Conservation (phyloP, 2,113 vertebrate species). For the Aramus guarauna region DNA sequence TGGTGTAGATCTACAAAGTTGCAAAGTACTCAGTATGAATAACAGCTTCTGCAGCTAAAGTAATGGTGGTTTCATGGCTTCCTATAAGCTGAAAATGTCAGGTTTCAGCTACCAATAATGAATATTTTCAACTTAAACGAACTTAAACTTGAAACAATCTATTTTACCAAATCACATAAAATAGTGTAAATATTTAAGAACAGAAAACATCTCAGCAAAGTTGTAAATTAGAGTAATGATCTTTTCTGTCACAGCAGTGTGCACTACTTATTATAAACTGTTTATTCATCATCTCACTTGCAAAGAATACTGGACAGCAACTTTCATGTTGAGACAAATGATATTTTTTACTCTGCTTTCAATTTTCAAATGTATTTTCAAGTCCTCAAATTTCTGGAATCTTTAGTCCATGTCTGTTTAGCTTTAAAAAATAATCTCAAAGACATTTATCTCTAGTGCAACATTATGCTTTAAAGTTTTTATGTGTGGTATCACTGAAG, state of each 20-base stretch:
- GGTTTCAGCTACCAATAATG: neutral
- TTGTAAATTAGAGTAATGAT: neutral
- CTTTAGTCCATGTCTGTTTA: neutral
- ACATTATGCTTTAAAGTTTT: neutral
- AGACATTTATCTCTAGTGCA: neutral
- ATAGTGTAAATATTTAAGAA: neutral
- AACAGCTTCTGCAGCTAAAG: neutral
- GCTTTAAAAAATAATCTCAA: neutral
- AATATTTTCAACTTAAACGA: neutral
- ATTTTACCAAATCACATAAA: neutral
- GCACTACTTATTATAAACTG: neutral
- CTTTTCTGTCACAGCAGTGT: neutral
- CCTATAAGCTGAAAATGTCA: neutral
- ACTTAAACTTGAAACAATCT: neutral
- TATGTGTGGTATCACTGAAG: neutral
- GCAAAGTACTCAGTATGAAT: neutral
- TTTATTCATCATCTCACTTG: neutral
- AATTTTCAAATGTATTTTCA: neutral
- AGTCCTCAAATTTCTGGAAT: neutral
- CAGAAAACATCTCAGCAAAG: neutral
- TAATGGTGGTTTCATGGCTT: neutral
- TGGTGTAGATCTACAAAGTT: neutral
- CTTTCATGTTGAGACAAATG: neutral
- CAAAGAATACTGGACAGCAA: neutral
- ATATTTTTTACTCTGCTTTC: accelerated